Base-by-base conservation (phyloP, 2,888 invertebrate genomes). In the Bibio marci region DNA sequence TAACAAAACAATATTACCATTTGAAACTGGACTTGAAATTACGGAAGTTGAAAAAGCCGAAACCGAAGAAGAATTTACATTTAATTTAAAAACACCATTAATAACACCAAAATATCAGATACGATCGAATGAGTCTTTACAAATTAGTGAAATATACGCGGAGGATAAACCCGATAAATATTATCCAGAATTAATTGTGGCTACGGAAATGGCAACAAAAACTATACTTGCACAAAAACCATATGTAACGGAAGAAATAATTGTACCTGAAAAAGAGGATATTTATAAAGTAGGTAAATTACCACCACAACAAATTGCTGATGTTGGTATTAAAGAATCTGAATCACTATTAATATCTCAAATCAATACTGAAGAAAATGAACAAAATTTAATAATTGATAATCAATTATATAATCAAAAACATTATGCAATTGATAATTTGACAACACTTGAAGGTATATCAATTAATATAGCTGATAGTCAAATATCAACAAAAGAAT, bases 121-220 rank as follows among this genome's bases (percentile, higher is more conserved):
- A 36, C 69, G 71, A 46, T 58, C 75, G 33, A 61, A 66, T 27
- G 79, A 80, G 57, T 65, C 77, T 11, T 37, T 80, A 40, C 63
- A 72, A 49, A 64, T 82, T 5, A 75, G 73, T 40, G 78, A 82
- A 65, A 70, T 76, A 19, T 65, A 73, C 48, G 62, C 76, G 3
- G 76, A 76, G 61, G 73, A 74, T 42, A 79, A 76, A 54, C 76
- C 80, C 8, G 76, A 76, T 12, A 81, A 81, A 61, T 80, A 80
- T 53, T 73, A 80, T 53, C 81, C 82, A 3, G 80, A 82, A 58
- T 58, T 79, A 37, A 77, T 82, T 52, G 81, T 82, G 2, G 76
- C 82, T 1, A 82, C 82, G 3, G 82, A 83, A 69, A 67, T 71
- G 10, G 83, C 82, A 4, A 71, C 68, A 18, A 66, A 71, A 55